These are phyloP conservation scores for Hippasteria phrygiana DNA, from an alignment of 53 echinoderm and acorn worm genomes.

Conservation along the genomic window DNA sequence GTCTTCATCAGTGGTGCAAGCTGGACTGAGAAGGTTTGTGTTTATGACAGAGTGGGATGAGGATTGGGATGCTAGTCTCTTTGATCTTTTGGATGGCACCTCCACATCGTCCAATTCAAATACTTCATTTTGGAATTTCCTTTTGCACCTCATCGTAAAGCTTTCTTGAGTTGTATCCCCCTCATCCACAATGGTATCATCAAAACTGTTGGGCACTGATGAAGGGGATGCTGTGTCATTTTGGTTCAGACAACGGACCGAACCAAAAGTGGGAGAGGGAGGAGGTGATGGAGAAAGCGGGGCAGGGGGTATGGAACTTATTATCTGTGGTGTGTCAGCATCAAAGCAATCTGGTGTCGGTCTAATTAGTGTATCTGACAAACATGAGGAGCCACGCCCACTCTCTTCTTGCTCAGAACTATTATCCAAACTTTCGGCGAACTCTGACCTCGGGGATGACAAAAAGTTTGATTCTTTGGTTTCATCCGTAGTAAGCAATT, in stretches of 20 bases:
- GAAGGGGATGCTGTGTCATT: not conserved
- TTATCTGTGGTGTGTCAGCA: slow-evolving; percentile 38
- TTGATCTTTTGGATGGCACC: slow-evolving; percentile 19
- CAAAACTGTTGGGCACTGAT: not conserved
- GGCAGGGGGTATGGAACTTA: slow-evolving; percentile 25
- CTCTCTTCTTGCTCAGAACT: not conserved
- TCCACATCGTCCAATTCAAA: not conserved
- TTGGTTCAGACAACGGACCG: not conserved
- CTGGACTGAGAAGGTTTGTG: slow-evolving; percentile 25
- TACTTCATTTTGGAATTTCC: slow-evolving; percentile 18
- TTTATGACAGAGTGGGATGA: not conserved
- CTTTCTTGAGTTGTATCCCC: not conserved
- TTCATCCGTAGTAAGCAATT: not conserved
- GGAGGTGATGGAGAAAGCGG: slow-evolving; percentile 51
- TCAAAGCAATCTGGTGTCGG: slow-evolving; percentile 60
- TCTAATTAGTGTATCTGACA: slow-evolving; percentile 26
- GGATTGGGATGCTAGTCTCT: not conserved
- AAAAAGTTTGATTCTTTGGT: not conserved
- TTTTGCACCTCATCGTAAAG: slow-evolving; percentile 9
- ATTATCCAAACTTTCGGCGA: not conserved
- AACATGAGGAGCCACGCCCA: not conserved
- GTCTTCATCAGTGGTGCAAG: slow-evolving; percentile 1
- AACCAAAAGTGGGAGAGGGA: slow-evolving; percentile 45
- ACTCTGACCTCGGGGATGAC: not conserved
- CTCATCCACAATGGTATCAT: slow-evolving; percentile 27